Evolutionary conservation across 2,888 invertebrate species (phyloP), one percentile per base, ranked within the genome.

Genomic region (Coecobrya sp.): DNA sequence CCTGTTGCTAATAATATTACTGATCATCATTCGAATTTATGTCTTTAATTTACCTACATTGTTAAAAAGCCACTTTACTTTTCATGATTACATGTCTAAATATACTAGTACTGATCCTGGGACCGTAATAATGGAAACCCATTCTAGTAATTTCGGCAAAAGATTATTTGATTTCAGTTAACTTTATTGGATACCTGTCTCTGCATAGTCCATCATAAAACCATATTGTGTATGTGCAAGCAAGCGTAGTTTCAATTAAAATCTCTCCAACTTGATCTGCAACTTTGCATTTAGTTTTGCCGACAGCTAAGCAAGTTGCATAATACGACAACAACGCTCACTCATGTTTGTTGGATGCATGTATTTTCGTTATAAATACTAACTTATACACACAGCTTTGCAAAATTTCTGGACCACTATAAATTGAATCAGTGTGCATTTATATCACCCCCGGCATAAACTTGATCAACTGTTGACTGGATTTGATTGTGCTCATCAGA

Each of bases 381-480:
- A 7, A 13, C 13, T 49, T 49, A 1, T 10, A n/a, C n/a, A n/a
- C n/a, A n/a, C n/a, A n/a, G n/a, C n/a, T n/a, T n/a, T n/a, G n/a
- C n/a, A n/a, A 49, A 49, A 13, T 49, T 13, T 49, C 49, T 55
- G 55, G 19, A 42, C 4, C 22, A 8, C 45, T 8, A 45, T 45
- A 73, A 42, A 73, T 73, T 73, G 42, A 68, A 25, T 25, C 27
- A 25, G 25, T 30, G 27, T 68, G 68, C 30, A 27, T 36, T 36
- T 36, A 86, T 52, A 30, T 68, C 68, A 70, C 86, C 86, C 8
- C 10, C 55, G 73, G 70, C 86, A 73, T 52, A 68, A 45, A 62
- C 45, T 27, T 16, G 25, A 70, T 22, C 86, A 86, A 22, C 27
- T 86, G 86, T 73, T 86, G 86, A 73, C 25, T 59, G 73, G 4